phyloP scores from a whole-genome alignment of 1,140 invertebrate genomes.

The Acromyrmex charruanus region DNA sequence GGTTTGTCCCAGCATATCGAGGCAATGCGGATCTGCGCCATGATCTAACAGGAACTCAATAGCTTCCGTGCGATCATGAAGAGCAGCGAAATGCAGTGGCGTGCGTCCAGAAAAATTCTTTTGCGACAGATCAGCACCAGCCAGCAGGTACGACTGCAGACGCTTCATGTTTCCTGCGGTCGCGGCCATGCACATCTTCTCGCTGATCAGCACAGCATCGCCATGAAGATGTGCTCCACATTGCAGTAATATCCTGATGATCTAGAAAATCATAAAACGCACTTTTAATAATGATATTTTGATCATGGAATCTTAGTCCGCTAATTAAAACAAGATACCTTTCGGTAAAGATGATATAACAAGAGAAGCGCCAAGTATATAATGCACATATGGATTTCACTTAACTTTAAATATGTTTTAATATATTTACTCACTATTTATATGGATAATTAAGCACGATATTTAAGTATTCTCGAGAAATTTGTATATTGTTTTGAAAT shows the following conservation, averaged over 20 bases:
- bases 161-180: constrained; percentile 87
- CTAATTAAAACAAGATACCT: not conserved
- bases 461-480: no score
- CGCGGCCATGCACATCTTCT: constrained; percentile 89
- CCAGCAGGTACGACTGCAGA: constrained; percentile 88
- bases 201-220: constrained; percentile 86
- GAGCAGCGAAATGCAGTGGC: constrained; percentile 88
- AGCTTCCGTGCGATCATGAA: constrained; percentile 83
- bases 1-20: constrained; percentile 86
- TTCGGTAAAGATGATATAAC: not conserved
- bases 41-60: constrained; percentile 85
- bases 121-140: constrained; percentile 89
- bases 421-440: no score
- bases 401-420: no score
- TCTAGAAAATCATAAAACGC: constrained; percentile 67
- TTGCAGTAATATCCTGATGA: constrained; percentile 87
- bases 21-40: constrained; percentile 77
- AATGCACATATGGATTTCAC: no score
- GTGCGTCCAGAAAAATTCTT: constrained; percentile 88
- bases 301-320: not conserved
- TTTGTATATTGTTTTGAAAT: no score
- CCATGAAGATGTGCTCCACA: constrained; percentile 90
- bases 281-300: not conserved
- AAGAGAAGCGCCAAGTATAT: no score
- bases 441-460: no score